A percentile compares a stretch with the other conserved stretches of the same genome.
These are phyloP conservation scores for Microtus montanus DNA, from an alignment of 2,113 vertebrate genomes.

Conservation along the genomic window DNA sequence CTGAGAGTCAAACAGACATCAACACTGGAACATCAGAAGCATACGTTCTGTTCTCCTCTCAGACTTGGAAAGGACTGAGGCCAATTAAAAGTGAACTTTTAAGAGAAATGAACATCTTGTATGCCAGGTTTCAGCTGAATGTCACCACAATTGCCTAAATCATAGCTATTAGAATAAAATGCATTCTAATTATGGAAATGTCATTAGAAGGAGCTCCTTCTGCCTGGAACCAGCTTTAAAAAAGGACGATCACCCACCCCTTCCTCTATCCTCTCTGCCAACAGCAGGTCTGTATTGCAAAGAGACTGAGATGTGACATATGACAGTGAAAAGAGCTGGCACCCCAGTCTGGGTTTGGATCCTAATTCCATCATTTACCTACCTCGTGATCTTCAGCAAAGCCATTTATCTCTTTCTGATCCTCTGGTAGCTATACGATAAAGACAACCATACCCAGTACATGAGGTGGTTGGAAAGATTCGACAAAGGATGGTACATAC, in stretches of 20 bases:
- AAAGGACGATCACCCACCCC: conserved; percentile 61
- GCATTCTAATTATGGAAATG: conserved; percentile 78
- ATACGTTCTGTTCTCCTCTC: conserved; percentile 52
- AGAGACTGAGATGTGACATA: not conserved
- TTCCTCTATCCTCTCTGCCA: conserved; percentile 43
- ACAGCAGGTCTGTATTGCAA: conserved; percentile 37
- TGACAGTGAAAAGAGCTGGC: not conserved
- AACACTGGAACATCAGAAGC: conserved; percentile 47
- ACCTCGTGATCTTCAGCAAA: not conserved
- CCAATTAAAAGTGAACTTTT: conserved; percentile 82
- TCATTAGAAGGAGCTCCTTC: conserved; percentile 75
- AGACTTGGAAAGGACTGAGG: conserved; percentile 64
- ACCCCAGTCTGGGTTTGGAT: not conserved
- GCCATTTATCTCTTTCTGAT: not conserved
- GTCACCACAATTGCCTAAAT: conserved; percentile 77
- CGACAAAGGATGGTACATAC: not conserved
- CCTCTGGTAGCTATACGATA: not conserved
- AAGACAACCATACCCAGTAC: not conserved
- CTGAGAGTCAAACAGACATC: conserved; percentile 38
- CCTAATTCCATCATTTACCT: not conserved
- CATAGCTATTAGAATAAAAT: conserved; percentile 77
- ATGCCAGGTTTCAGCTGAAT: conserved; percentile 79
- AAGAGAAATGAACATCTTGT: conserved; percentile 81
- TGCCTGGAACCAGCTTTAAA: conserved; percentile 65
- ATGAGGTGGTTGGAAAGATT: not conserved